These are phyloP conservation scores for Danionella dracula DNA, from an alignment of 2,797 vertebrate species.

Conservation along the genomic window DNA sequence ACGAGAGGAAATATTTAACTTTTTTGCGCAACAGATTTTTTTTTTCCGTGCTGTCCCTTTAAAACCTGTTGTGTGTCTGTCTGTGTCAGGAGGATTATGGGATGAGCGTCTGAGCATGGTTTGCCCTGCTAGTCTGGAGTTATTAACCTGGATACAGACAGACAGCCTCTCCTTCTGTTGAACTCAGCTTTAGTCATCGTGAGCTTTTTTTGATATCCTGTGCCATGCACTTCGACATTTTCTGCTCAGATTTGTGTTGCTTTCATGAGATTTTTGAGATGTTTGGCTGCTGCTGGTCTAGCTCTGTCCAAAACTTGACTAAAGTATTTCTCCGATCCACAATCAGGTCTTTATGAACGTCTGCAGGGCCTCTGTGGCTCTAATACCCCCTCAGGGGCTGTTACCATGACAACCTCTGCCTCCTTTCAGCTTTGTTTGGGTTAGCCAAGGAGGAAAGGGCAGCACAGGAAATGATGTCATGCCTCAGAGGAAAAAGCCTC, in stretches of 20 bases:
- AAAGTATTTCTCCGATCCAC: not conserved
- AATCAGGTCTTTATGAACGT: not conserved
- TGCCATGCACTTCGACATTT: too few relatives aligned
- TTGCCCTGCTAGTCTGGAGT: constrained; percentile 50
- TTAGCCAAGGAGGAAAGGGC: constrained; percentile 72
- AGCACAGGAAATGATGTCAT: constrained; percentile 76
- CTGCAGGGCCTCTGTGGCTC: not conserved
- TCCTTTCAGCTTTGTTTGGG: constrained; percentile 72
- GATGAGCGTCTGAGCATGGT: constrained; percentile 3
- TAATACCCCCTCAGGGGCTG: constrained; percentile 33
- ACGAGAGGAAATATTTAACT: too few relatives aligned
- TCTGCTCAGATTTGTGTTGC: too few relatives aligned
- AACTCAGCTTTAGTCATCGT: too few relatives aligned
- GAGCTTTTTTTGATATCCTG: too few relatives aligned
- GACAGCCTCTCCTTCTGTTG: too few relatives aligned
- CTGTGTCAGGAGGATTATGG: not conserved
- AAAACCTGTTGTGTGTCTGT: not conserved
- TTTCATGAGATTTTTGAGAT: too few relatives aligned
- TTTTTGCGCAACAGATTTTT: too few relatives aligned
- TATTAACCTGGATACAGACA: constrained; percentile 61
- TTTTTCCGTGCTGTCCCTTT: too few relatives aligned
- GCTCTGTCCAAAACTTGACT: too few relatives aligned
- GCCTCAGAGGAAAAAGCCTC: constrained; percentile 71
- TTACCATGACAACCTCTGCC: constrained; percentile 19
- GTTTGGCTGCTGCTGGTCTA: too few relatives aligned